Base-by-base conservation (phyloP, 2,888 invertebrate species). In the Chaetogeoica ovagalla region DNA sequence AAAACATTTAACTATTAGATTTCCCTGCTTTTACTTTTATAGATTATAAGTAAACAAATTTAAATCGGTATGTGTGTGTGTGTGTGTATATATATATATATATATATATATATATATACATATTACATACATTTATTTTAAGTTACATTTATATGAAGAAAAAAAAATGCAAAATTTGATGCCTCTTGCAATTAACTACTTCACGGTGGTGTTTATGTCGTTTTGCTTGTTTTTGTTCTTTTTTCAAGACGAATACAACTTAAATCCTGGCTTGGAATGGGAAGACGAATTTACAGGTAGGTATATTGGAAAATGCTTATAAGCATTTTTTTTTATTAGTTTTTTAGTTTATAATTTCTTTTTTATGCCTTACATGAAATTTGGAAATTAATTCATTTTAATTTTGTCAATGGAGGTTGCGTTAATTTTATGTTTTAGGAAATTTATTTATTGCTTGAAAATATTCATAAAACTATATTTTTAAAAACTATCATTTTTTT, bases 281-380 rank as follows among this genome's bases (percentile, higher is more conserved):
- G 96, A 96, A 93, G 96, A 96, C 94, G 96, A 96, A 91, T 96
- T 96, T 90, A 95, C 96, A 96, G 96, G 96, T 96, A 96, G 95
- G 96, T 93, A 90, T 87, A 87, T 88, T 76, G 79, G 74, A 68
- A 62, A 79, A 79, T 79, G 63, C 63, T 71, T 57, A 77, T 60
- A 43, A 68, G 68, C 66, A 75, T 75, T 81, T 82, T 21, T n/a
- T 68, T 68, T 48, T n/a, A 75, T 75, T 81, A 62, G n/a, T 60
- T 75, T 68, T 75, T 73, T 71, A 66, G 76, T 75, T 48, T 52
- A 48, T 68, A 55, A 37, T 70, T 77, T 55, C 71, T 30, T 39
- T 65, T 65, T 62, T 52, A 52, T 77, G 7, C 17, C 15, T 55
- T 77, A 39, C 70, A 71, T 63, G 37, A 43, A 74, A 66, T 66